Conservation (phyloP, 1,140 invertebrate genomes). For the Aphidius gifuensis region DNA sequence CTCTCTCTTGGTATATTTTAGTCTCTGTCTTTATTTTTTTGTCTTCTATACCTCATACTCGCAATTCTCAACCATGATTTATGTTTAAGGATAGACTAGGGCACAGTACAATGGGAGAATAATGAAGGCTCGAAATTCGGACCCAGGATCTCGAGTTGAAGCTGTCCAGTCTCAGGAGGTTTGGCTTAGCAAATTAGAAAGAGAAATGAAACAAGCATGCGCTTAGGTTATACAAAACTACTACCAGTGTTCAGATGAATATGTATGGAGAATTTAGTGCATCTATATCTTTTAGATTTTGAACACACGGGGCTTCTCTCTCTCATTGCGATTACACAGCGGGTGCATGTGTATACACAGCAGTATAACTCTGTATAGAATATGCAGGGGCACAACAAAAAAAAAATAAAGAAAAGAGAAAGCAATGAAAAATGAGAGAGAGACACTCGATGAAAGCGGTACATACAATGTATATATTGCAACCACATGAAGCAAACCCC, state of each 20-base stretch:
- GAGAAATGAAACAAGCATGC: slow-evolving; percentile 35
- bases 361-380: not conserved
- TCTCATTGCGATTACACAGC: slow-evolving; percentile 31
- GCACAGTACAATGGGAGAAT: slow-evolving; percentile 40
- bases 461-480: no score
- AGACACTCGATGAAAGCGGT: no score
- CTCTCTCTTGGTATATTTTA: no score
- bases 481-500: no score
- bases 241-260: no score
- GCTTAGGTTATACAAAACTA: slow-evolving; percentile 11
- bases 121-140: slow-evolving; percentile 37
- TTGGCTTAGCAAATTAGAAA: slow-evolving; percentile 40
- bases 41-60: not conserved
- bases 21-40: no score
- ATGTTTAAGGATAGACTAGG: slow-evolving; percentile 34
- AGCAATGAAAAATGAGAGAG: no score
- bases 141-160: slow-evolving; percentile 23
- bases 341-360: not conserved
- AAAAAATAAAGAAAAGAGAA: no score
- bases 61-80: slow-evolving; percentile 34
- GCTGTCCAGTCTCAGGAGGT: slow-evolving; percentile 34
- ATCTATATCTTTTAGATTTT: slow-evolving; percentile 7
- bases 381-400: not conserved
- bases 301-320: slow-evolving; percentile 31
- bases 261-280: no score